phyloP scores from a whole-genome alignment of 2,797 vertebrate species.

The Poeciliopsis gracilis region DNA sequence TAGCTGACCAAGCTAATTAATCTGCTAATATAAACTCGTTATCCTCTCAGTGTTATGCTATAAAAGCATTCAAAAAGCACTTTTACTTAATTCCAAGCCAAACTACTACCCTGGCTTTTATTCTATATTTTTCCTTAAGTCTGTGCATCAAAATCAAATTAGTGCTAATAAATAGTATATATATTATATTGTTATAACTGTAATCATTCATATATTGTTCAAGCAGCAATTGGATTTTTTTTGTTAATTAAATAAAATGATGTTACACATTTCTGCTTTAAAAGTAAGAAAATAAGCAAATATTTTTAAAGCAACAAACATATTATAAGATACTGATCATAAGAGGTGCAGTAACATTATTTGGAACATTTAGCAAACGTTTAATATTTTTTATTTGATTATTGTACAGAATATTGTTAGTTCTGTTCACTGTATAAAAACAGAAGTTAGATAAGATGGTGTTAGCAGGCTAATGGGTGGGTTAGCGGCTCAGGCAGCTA shows the following conservation, averaged over 20 bases:
- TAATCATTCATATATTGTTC: neutral
- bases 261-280: neutral
- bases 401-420: neutral
- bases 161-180: neutral
- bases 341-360: neutral
- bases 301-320: neutral
- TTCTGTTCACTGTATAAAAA: neutral
- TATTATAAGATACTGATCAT: neutral
- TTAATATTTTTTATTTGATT: neutral
- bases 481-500: neutral
- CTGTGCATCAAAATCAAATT: neutral
- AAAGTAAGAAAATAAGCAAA: neutral
- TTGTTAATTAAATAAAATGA: neutral
- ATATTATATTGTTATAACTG: neutral
- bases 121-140: neutral
- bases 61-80: neutral
- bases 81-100: neutral
- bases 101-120: neutral
- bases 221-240: neutral
- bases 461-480: neutral
- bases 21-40: neutral
- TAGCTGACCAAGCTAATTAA: neutral
- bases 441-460: neutral
- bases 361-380: neutral
- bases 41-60: neutral